Evolutionary conservation across 1,140 invertebrate species (phyloP).

Genomic region (Zaprionus ghesquierei): DNA sequence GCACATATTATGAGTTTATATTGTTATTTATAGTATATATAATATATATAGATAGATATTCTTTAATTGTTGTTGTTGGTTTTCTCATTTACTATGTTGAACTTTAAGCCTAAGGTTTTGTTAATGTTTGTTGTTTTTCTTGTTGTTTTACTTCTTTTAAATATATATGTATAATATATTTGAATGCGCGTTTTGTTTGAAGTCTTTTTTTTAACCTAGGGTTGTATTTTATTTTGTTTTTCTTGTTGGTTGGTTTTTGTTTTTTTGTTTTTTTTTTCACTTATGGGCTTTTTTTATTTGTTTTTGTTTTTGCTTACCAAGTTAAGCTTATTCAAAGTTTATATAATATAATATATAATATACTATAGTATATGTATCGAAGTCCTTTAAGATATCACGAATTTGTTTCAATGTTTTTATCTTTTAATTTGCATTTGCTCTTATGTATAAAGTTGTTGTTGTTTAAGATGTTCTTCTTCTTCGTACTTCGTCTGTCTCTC

Average conservation of each 20-base stretch:
- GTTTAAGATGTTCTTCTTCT: constrained; percentile 57
- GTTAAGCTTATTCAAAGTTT: constrained; percentile 71
- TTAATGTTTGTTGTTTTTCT: constrained; percentile 25
- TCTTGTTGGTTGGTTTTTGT: constrained; percentile 28
- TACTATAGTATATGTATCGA: constrained; percentile 83
- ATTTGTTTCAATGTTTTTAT: constrained; percentile 83
- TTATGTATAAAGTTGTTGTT: constrained; percentile 78
- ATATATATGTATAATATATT: constrained; percentile 65
- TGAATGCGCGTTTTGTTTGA: constrained; percentile 75
- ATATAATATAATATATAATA: constrained; percentile 82
- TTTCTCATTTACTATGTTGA: constrained; percentile 68
- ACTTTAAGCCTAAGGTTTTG: constrained; percentile 65
- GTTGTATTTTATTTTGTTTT: constrained; percentile 64
- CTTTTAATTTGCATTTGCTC: constrained; percentile 81
- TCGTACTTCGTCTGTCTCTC: constrained; percentile 32
- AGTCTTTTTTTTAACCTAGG: constrained; percentile 78
- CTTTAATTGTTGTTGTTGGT: constrained; percentile 46
- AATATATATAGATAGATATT: constrained; percentile 62
- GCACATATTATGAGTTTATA: constrained; percentile 67
- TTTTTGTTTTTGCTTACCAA: constrained; percentile 69
- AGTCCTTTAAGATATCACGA: constrained; percentile 83
- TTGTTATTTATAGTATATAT: constrained; percentile 36
- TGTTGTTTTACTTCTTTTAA: constrained; percentile 28
- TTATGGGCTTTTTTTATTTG: constrained; percentile 49
- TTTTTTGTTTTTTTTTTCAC: constrained; percentile 43